A percentile compares a stretch with the other conserved stretches of the same genome.
Evolutionary conservation across 2,113 vertebrate species (phyloP).

Genomic region (Lophura nycthemera): DNA sequence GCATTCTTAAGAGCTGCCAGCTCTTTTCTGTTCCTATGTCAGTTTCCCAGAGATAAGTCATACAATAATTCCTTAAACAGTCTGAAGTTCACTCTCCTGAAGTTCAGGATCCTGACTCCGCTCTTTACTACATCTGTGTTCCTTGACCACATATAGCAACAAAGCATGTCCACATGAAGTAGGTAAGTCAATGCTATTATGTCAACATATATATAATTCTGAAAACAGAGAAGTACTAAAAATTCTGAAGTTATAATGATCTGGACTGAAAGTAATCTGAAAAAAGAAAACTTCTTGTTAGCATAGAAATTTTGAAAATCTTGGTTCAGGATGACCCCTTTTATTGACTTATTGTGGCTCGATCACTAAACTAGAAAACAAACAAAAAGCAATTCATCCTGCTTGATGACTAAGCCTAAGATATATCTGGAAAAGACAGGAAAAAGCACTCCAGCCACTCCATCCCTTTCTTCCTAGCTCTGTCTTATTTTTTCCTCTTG

Average conservation of each 20-base stretch:
- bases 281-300: neutral
- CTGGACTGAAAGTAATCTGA: neutral
- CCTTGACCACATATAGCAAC: neutral
- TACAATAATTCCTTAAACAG: too few species aligned
- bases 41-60: too few species aligned
- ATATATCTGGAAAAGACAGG: neutral
- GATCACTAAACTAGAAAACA: neutral
- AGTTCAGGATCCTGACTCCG: neutral
- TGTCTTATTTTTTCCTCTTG: neutral
- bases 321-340: neutral
- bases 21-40: too few species aligned
- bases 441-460: neutral
- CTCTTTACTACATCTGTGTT: neutral
- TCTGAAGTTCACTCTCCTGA: too few species aligned
- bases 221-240: neutral
- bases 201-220: neutral
- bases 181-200: fast-evolving
- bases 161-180: neutral
- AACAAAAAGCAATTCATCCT: neutral
- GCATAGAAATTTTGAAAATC: neutral
- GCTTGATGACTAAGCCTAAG: neutral
- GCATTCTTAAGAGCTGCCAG: too few species aligned
- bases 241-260: neutral
- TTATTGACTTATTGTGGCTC: neutral
- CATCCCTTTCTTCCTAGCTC: neutral